Base-by-base conservation (phyloP, 2,888 invertebrate species). In the Tholera decimalis region DNA sequence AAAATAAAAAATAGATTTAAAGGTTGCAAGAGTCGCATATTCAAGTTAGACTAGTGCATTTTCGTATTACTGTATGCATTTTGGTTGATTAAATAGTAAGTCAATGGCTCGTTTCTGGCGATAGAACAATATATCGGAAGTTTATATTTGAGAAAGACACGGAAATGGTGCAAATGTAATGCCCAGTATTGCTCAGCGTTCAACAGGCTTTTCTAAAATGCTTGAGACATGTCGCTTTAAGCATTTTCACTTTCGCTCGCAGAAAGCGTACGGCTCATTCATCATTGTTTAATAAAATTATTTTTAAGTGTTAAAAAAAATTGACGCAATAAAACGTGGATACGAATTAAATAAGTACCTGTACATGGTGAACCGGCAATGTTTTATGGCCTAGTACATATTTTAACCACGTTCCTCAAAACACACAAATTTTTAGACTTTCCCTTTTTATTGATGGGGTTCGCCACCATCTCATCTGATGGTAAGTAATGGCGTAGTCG, bases 191-290 rank as follows among this genome's bases (percentile, higher is more conserved):
- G 39, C 24, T 43, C 49, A 24, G 30, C 58, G 33, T 46, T 64
- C 41, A 51, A 51, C 22, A 56, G 56, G 66, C 57, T 79, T 79
- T 70, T 65, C 80, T 73, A 39, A 59, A 70, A 73, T 55, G 57
- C 76, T 71, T 54, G 44, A 65, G 35, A 76, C 60, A 71, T 73
- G 54, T 70, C 54, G 73, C 77, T 73, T 56, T 26, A 41, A 79
- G 56, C 69, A 66, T 79, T 79, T 64, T 57, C 73, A 77, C 78
- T 79, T 79, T 79, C 70, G 57, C 70, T 61, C 3, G 20, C 73
- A 73, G 73, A 70, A 73, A 63, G 58, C 53, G 62, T 41, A 43
- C 28, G 13, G 20, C n/a, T 39, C 37, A 61, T 28, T 47, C 28
- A 18, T 47, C 11, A 47, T 76, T 66, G 58, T 66, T 41, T 20